These are phyloP conservation scores for Tachina grossa DNA, from an alignment of 2,888 invertebrate species.

Conservation along the genomic window DNA sequence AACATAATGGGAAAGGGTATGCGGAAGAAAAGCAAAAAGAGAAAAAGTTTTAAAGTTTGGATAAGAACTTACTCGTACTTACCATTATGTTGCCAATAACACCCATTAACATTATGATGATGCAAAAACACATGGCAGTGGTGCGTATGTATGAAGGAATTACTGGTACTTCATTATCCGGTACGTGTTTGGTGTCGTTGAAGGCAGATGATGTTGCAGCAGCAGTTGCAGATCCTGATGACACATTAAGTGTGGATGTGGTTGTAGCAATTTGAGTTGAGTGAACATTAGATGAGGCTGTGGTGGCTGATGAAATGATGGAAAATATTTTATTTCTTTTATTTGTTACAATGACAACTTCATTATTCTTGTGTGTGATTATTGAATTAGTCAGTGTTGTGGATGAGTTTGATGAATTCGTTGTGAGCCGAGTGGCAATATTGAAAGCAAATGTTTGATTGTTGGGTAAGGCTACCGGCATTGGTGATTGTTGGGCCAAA, in stretches of 20 bases:
- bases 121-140: slow-evolving; percentile 94
- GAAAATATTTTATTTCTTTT: slow-evolving; percentile 38
- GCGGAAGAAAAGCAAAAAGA: background rate
- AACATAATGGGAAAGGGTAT: background rate
- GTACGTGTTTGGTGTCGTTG: slow-evolving; percentile 22
- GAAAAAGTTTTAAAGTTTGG: background rate
- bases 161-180: slow-evolving; percentile 81
- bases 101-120: slow-evolving; percentile 93
- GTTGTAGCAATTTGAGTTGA: slow-evolving; percentile 4
- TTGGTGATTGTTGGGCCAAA: slow-evolving; percentile 10
- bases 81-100: slow-evolving; percentile 96
- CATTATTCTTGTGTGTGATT: slow-evolving; percentile 20
- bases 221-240: slow-evolving; percentile 12
- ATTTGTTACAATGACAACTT: slow-evolving; percentile 17
- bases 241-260: slow-evolving; percentile 38
- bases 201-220: slow-evolving; percentile 35
- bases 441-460: slow-evolving; percentile 28
- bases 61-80: slow-evolving; percentile 85
- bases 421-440: slow-evolving; percentile 21
- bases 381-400: slow-evolving; percentile 42
- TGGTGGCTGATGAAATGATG: slow-evolving; percentile 14
- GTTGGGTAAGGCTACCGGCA: slow-evolving; percentile 51
- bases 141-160: slow-evolving; percentile 94
- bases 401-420: slow-evolving; percentile 10
- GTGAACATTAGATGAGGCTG: slow-evolving; percentile 9